Conservation (phyloP, 2,113 vertebrate genomes). For the Scopus umbretta region DNA sequence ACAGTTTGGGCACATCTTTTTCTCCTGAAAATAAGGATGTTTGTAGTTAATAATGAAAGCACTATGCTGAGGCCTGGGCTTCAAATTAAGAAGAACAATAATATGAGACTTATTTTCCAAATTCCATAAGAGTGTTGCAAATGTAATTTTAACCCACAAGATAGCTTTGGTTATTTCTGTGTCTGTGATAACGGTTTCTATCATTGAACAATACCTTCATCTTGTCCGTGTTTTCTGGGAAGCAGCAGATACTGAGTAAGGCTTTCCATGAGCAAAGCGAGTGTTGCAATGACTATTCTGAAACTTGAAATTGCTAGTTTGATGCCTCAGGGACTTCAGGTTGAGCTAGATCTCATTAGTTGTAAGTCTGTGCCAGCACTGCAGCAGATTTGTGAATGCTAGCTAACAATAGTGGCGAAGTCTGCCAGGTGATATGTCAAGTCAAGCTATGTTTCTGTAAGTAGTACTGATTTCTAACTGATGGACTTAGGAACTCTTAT, state of each 20-base stretch:
- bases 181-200: not conserved
- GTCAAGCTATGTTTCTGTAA: not conserved
- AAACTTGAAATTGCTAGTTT: not conserved
- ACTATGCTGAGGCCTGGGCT: not conserved
- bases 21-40: not conserved
- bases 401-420: not conserved
- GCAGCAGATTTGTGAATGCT: not conserved
- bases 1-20: not conserved
- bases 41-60: not conserved
- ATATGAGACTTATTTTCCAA: not conserved
- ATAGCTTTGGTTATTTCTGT: not conserved
- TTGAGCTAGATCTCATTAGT: not conserved
- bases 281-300: not conserved
- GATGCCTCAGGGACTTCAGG: not conserved
- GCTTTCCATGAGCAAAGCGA: not conserved
- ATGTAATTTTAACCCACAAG: not conserved
- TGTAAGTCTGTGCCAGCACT: not conserved
- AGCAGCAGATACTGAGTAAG: not conserved
- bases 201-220: not conserved
- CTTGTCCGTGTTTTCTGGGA: not conserved
- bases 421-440: not conserved
- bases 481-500: not conserved
- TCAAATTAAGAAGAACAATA: not conserved
- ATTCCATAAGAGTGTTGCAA: not conserved
- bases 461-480: not conserved